Evolutionary conservation across 1,140 invertebrate genomes (phyloP).

Genomic region (Nephila pilipes): DNA sequence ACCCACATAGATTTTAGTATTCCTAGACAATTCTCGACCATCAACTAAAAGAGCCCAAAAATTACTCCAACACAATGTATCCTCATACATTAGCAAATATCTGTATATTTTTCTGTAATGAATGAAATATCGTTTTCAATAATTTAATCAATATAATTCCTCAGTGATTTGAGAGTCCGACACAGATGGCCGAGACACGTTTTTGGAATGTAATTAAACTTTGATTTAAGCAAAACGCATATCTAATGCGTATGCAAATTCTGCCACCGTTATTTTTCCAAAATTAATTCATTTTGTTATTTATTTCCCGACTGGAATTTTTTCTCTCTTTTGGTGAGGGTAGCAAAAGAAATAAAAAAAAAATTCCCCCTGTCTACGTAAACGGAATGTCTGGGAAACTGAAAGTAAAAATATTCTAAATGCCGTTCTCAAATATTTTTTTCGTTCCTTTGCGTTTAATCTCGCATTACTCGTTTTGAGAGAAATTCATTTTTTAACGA

Average conservation of each 20-base stretch:
- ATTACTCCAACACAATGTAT: too few species aligned
- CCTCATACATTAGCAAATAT: neutral
- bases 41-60: too few species aligned
- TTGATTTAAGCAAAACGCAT: constrained; percentile 58
- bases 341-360: neutral
- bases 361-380: neutral
- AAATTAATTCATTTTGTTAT: neutral
- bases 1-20: too few species aligned
- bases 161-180: neutral
- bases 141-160: constrained; percentile 54
- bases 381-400: neutral
- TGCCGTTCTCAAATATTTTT: neutral
- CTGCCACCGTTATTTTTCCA: neutral
- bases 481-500: neutral
- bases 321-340: neutral
- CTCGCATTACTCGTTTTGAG: neutral
- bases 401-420: neutral
- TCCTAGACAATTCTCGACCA: too few species aligned
- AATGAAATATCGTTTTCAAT: neutral
- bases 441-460: neutral
- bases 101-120: neutral
- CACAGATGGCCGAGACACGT: neutral
- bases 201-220: constrained; percentile 54
- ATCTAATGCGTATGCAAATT: constrained; percentile 27
- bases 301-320: constrained; percentile 10